Conservation (phyloP, 2,113 vertebrate species). For the Xerus inauris region DNA sequence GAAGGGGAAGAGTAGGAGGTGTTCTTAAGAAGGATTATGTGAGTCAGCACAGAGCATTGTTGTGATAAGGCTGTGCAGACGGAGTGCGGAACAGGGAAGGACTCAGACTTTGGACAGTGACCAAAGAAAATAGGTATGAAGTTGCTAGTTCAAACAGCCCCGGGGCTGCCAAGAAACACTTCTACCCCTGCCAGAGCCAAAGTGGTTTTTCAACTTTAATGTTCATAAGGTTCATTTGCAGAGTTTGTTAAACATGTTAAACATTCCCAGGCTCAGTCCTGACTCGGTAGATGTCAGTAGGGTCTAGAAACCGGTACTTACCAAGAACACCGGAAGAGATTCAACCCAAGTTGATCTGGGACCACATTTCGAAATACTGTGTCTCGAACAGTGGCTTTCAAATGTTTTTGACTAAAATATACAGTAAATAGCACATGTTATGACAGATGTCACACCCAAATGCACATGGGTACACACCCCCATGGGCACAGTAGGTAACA, state of each 20-base stretch:
- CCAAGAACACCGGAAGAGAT: background rate
- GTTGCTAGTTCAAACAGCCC: conserved; percentile 11
- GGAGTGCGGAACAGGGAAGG: background rate
- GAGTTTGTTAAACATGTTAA: conserved; percentile 17
- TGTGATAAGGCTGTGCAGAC: conserved; percentile 14
- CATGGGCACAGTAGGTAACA: background rate
- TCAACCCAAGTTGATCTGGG: background rate
- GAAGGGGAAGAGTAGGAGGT: background rate
- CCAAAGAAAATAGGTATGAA: conserved; percentile 62
- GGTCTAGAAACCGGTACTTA: background rate
- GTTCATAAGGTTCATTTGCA: background rate
- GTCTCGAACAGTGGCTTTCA: background rate
- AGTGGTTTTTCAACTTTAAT: conserved; percentile 33
- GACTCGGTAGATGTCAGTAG: background rate
- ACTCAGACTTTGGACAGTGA: conserved; percentile 28
- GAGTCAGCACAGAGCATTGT: background rate
- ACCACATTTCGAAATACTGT: background rate
- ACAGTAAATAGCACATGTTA: background rate
- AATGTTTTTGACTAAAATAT: background rate
- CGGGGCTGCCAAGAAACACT: conserved; percentile 46
- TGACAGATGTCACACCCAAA: background rate
- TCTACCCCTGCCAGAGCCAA: background rate
- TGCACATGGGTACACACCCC: no score
- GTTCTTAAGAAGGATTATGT: conserved; percentile 1
- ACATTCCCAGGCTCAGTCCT: background rate